Percentiles rank a stretch among this genome's conserved stretches.
phyloP scores from a whole-genome alignment of 2,113 vertebrate genomes.

The Seriola aureovittata region DNA sequence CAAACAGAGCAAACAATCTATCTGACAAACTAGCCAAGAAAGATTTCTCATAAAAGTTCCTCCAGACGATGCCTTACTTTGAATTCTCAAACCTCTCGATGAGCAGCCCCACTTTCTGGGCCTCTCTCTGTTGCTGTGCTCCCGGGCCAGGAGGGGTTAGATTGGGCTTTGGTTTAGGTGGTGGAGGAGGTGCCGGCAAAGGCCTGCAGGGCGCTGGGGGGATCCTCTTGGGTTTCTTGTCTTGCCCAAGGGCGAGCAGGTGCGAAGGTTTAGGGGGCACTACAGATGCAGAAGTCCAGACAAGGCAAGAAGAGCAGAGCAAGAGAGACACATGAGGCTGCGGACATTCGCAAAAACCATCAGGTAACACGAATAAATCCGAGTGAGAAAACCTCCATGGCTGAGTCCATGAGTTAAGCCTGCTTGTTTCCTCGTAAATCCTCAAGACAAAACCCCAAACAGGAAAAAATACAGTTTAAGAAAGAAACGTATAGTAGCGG shows the following conservation, averaged over 20 bases:
- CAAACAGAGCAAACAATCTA: neutral
- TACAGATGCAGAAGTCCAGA: constrained; percentile 69
- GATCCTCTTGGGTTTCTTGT: constrained; percentile 84
- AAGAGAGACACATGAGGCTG: constrained; percentile 60
- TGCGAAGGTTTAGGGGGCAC: constrained; percentile 91
- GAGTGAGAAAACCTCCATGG: constrained; percentile 74
- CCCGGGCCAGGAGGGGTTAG: constrained; percentile 56
- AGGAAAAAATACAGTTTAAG: neutral
- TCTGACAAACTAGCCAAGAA: neutral
- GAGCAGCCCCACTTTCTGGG: constrained; percentile 85
- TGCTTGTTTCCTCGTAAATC: constrained; percentile 6
- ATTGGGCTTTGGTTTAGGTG: constrained; percentile 80
- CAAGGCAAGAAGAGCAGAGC: constrained; percentile 39
- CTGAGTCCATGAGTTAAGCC: neutral
- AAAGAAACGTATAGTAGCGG: constrained; percentile 6
- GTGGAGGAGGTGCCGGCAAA: constrained; percentile 83
- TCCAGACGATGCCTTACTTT: constrained; percentile 77
- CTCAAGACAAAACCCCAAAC: constrained; percentile 27
- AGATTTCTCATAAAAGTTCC: neutral
- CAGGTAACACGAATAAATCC: constrained; percentile 55
- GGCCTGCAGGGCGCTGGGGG: constrained; percentile 87
- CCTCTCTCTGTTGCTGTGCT: constrained; percentile 72
- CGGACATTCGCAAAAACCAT: constrained; percentile 28
- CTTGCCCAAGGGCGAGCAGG: constrained; percentile 87
- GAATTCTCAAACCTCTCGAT: constrained; percentile 89